These are phyloP conservation scores for Cylindroiulus punctatus DNA, from an alignment of 2,888 invertebrate species.

Conservation along the genomic window DNA sequence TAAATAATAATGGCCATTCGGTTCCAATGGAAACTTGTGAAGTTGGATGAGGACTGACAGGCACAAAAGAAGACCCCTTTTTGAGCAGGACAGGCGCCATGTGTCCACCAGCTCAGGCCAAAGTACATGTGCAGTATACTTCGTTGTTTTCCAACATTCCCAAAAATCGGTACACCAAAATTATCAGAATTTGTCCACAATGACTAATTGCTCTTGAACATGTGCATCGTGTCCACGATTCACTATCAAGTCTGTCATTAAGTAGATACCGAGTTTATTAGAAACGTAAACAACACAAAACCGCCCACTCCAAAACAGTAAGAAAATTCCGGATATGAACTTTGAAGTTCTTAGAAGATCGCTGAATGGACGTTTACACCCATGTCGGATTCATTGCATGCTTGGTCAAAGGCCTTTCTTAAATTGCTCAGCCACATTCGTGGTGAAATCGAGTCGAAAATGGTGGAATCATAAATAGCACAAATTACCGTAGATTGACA, in stretches of 20 bases:
- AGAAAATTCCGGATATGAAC: slow-evolving; percentile 9
- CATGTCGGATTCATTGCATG: neutral
- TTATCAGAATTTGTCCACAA: neutral
- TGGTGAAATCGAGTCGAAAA: neutral
- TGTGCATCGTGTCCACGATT: neutral
- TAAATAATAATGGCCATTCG: slow-evolving; percentile 38
- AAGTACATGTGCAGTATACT: too few species aligned
- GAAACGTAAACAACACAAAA: neutral
- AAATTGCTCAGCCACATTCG: neutral
- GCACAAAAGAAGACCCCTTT: neutral
- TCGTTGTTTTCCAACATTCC: too few species aligned
- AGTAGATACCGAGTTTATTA: neutral
- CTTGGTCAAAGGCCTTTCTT: neutral
- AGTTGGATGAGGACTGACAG: neutral
- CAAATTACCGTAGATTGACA: too few species aligned
- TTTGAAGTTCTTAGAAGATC: neutral
- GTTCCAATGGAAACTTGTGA: slow-evolving; percentile 38
- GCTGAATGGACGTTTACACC: neutral
- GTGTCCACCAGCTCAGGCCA: too few species aligned
- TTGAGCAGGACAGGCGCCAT: neutral
- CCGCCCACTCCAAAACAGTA: neutral
- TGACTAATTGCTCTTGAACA: neutral
- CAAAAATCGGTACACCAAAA: too few species aligned
- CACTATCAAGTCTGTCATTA: neutral
- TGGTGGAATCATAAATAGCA: too few species aligned